A percentile compares a stretch with the other conserved stretches of the same genome.
Evolutionary conservation across 2,797 vertebrate species (phyloP).

Genomic region (Falco concolor): DNA sequence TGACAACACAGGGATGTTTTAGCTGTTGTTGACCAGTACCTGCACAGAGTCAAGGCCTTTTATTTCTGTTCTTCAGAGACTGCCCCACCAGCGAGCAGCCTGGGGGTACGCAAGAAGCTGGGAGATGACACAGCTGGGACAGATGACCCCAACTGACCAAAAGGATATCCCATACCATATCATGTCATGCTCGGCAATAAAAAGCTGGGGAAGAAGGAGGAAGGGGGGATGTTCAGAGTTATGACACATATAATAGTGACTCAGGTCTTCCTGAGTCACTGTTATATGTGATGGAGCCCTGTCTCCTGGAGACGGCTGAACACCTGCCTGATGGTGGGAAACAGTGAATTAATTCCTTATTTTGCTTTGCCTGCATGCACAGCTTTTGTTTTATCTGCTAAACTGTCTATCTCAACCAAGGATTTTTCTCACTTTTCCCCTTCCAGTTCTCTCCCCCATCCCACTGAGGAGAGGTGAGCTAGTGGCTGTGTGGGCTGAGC

Average conservation of each 20-base stretch:
- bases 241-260: too few relatives aligned
- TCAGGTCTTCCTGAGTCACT: neutral
- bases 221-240: rapidly evolving
- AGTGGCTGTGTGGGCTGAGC: neutral
- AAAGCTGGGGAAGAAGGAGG: neutral
- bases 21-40: neutral
- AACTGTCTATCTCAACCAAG: neutral
- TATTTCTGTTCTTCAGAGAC: neutral
- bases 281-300: rapidly evolving
- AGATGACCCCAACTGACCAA: neutral
- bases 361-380: neutral
- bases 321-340: neutral
- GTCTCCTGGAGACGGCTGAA: neutral
- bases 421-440: neutral
- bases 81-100: neutral
- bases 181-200: neutral
- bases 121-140: neutral
- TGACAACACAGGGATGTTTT: neutral
- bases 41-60: neutral
- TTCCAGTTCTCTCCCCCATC: neutral
- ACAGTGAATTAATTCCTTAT: neutral
- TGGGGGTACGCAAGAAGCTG: rapidly evolving
- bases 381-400: neutral
- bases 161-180: neutral
- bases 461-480: rapidly evolving